Conservation (phyloP, 2,113 vertebrate species). For the Struthidea cinerea region DNA sequence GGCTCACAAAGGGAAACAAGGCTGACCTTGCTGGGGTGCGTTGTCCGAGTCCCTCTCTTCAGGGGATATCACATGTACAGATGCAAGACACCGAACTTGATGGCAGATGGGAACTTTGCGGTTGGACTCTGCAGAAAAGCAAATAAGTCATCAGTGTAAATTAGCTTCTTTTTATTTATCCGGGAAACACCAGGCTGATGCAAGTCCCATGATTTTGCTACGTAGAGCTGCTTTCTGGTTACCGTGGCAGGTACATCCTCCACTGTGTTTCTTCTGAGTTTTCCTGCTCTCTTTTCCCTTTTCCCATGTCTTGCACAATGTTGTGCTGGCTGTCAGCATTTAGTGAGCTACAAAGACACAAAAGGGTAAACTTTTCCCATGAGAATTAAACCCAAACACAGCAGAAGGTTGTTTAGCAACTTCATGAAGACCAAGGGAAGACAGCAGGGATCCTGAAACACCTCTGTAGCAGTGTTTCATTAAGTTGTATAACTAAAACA, state of each 20-base stretch:
- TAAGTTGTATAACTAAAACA: neutral
- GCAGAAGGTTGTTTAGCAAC: neutral
- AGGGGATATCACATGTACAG: rapidly evolving
- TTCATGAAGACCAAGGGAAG: neutral
- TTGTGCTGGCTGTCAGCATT: neutral
- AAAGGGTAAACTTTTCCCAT: neutral
- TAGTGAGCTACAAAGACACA: neutral
- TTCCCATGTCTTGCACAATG: neutral
- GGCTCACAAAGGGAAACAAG: neutral
- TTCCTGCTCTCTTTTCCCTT: neutral
- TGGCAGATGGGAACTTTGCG: neutral
- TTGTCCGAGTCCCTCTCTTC: rapidly evolving
- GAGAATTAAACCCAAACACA: neutral
- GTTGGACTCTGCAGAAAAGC: neutral
- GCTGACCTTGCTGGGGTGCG: neutral
- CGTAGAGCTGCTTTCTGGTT: neutral
- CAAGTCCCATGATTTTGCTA: neutral
- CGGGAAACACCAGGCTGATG: neutral
- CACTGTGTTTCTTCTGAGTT: rapidly evolving
- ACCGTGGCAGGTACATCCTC: rapidly evolving
- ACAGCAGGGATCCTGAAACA: neutral
- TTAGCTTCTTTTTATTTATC: neutral
- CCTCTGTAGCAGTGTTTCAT: neutral
- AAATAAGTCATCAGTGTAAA: neutral
- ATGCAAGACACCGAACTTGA: neutral